Base-by-base conservation (phyloP, 2,113 vertebrate species). In the Macroglossus sobrinus region DNA sequence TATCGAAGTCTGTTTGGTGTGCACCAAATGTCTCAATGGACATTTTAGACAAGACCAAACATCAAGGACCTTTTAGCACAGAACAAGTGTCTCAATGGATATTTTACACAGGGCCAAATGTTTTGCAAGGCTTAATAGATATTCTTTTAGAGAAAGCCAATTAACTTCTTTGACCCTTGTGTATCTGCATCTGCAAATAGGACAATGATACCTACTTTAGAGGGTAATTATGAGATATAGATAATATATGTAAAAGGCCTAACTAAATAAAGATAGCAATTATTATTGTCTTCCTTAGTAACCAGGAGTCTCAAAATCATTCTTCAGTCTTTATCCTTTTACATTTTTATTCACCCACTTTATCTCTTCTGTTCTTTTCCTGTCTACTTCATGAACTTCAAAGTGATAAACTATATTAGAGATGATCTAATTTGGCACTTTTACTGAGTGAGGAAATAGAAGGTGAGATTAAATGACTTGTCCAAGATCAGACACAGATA, bases 81-180 rank as follows among this genome's bases (percentile, higher is more conserved):
- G 47, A 50, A 50, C 30, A 64, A 33, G 33, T n/a, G 30, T 33
- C 63, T 64, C 63, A 7, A 15, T 64, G 30, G 63, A 64, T 33
- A 33, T n/a, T 64, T 64, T n/a, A 7, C 30, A 64, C 63, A n/a
- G 63, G 30, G 33, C 30, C 63, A 64, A 64, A 64, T 64, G 24
- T 59, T 59, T 24, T 59, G 57, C 57, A 24, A 59, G 22, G 57
- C 66, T 92, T 92, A 89, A 86, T 55, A 75, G 84, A 89, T 88
- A 89, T 16, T 89, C 66, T n/a, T 81, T 95, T 82, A 75, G 61
- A 90, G 35, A 59, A 93, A 96, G 30, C 38, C 68, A 97, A 55
- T 93, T 97, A 94, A 87, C 80, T 75, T 94, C n/a, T 94, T 43
- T 90, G 55, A 87, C 43, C 74, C 22, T 84, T 35, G n/a, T 94